A percentile compares a stretch with the other conserved stretches of the same genome.
Conservation (phyloP, 2,113 vertebrate genomes). For the Tinamus guttatus region DNA sequence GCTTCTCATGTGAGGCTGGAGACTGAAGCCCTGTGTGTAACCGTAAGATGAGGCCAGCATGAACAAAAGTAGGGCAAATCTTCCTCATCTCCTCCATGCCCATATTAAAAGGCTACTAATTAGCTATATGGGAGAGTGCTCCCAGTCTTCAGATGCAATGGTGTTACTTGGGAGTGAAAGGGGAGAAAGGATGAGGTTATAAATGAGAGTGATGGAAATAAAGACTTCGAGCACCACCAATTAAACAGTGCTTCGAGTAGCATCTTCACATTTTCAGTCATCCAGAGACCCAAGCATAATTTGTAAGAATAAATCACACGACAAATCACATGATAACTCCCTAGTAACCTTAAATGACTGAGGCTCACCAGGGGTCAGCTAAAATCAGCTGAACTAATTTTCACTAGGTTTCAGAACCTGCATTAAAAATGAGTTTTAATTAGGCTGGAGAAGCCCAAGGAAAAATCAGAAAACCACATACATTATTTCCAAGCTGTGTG, state of each 20-base stretch:
- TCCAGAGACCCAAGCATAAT: not conserved
- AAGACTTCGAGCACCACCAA: not conserved
- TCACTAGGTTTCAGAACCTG: not conserved
- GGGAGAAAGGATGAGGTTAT: not conserved
- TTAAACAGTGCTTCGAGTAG: constrained; percentile 37
- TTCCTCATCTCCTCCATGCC: not conserved
- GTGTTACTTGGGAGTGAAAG: not conserved
- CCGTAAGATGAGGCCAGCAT: not conserved
- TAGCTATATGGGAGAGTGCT: not conserved
- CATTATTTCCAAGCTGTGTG: not conserved
- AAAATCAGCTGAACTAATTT: constrained; percentile 39
- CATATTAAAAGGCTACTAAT: constrained; percentile 4
- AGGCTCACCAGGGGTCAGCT: not conserved
- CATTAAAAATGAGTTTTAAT: not conserved
- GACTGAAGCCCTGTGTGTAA: not conserved
- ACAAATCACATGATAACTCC: not conserved
- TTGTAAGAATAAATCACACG: constrained; percentile 27
- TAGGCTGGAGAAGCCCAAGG: not conserved
- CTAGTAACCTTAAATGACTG: not conserved
- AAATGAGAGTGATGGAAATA: not conserved
- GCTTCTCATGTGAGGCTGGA: not conserved
- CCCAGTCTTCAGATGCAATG: not conserved
- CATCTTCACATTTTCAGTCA: not conserved
- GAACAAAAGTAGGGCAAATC: not conserved
- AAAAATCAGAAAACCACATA: rapidly evolving